Conservation (phyloP, 1,140 invertebrate genomes). For the Drosophila quadrilineata region DNA sequence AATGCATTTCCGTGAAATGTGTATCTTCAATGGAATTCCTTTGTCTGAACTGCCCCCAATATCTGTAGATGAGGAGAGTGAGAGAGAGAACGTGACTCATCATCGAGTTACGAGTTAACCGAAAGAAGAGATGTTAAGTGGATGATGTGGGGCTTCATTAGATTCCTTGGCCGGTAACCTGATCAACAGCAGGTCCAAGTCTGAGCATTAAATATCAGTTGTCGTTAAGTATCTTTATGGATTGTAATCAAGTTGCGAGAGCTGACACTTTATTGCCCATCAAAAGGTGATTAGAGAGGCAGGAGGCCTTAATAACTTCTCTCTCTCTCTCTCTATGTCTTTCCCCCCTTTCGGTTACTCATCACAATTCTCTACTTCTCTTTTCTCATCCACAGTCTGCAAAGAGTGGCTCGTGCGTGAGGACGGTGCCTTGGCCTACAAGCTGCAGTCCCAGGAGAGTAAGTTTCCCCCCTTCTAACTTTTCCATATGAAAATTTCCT, state of each 20-base stretch:
- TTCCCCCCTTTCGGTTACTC: not conserved
- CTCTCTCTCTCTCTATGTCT: not conserved
- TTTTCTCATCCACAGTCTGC: conserved; percentile 85
- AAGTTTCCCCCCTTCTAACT: conserved; percentile 82
- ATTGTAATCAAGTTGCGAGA: conserved; percentile 31
- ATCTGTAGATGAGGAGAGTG: conserved; percentile 15
- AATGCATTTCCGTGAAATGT: conserved; percentile 42
- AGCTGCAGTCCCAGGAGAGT: conserved; percentile 95
- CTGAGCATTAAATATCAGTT: too few relatives aligned
- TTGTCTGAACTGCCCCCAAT: conserved; percentile 41
- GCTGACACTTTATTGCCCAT: conserved; percentile 38
- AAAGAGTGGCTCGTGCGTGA: conserved; percentile 95
- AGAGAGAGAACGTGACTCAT: conserved; percentile 54
- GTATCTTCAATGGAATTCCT: conserved; percentile 72
- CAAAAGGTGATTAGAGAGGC: conserved; percentile 43
- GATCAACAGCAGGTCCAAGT: conserved; percentile 35
- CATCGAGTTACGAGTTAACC: conserved; percentile 42
- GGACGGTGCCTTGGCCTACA: conserved; percentile 94
- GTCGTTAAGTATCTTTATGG: conserved; percentile 54
- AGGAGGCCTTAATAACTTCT: conserved; percentile 21
- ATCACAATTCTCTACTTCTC: not conserved
- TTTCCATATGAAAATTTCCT: too few relatives aligned
- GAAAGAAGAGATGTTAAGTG: conserved; percentile 41
- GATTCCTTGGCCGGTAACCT: conserved; percentile 53
- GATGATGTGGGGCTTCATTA: conserved; percentile 52